Evolutionary conservation across 2,113 vertebrate genomes (phyloP).

Genomic region (Melanerpes formicivorus): DNA sequence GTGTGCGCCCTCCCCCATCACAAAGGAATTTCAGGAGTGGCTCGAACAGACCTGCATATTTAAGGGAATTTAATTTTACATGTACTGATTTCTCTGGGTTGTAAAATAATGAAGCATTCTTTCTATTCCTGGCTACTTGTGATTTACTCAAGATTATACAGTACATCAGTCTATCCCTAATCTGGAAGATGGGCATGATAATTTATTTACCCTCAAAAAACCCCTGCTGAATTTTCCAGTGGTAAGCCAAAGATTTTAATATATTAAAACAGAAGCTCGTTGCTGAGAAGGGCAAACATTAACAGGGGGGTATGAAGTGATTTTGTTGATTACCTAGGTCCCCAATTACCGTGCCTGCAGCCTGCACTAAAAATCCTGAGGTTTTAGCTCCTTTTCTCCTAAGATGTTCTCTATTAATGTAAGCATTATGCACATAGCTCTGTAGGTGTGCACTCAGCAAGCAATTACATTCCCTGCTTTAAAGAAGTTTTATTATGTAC

Average conservation of each 20-base stretch:
- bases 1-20: neutral
- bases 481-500: neutral
- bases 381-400: neutral
- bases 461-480: neutral
- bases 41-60: constrained; percentile 36
- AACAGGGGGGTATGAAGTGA: neutral
- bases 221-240: neutral
- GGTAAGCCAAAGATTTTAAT: neutral
- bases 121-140: constrained; percentile 25
- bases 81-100: constrained; percentile 37
- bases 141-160: constrained; percentile 4
- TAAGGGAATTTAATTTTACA: constrained; percentile 44
- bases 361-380: neutral
- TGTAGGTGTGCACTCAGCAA: neutral
- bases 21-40: neutral
- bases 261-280: neutral
- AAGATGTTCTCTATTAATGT: neutral
- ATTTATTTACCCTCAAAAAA: constrained; percentile 34
- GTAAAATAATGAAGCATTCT: constrained; percentile 52
- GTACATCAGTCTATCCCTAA: constrained; percentile 21
- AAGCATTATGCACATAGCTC: neutral
- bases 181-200: constrained; percentile 41
- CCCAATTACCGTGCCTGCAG: neutral
- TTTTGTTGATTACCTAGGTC: neutral
- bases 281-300: neutral